Percentiles rank a stretch among this genome's conserved stretches.
Evolutionary conservation across 2,888 invertebrate genomes (phyloP).

Genomic region (Proisotoma minuta): DNA sequence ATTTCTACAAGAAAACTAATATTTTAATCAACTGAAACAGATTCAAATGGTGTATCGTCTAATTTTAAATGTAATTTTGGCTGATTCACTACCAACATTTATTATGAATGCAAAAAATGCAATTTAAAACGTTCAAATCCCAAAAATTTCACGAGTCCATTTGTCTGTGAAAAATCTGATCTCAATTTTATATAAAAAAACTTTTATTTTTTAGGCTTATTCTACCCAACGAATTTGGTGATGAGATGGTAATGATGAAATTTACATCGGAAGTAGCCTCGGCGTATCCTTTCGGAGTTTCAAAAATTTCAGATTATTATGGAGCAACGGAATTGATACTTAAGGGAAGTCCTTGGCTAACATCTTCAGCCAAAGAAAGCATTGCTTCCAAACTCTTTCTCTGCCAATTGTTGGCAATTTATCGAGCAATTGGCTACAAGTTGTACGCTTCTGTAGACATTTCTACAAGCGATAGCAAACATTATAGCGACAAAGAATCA

Average conservation of each 20-base stretch:
- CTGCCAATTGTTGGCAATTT: slow-evolving; percentile 10
- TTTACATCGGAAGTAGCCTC: neutral
- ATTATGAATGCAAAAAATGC: neutral
- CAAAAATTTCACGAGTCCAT: neutral
- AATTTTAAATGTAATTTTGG: too few relatives aligned
- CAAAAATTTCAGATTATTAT: neutral
- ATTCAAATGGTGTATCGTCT: too few relatives aligned
- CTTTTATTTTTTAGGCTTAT: neutral
- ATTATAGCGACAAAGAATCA: neutral
- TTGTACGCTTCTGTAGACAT: neutral
- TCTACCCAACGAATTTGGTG: neutral
- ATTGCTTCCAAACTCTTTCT: neutral
- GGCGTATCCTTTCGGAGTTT: neutral
- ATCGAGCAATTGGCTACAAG: slow-evolving; percentile 9
- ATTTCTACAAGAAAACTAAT: too few relatives aligned
- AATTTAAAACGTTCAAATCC: slow-evolving; percentile 15
- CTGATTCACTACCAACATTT: too few relatives aligned
- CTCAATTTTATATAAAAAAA: neutral
- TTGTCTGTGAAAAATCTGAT: neutral
- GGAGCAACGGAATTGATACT: slow-evolving; percentile 9
- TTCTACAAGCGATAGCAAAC: neutral
- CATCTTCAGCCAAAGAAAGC: neutral
- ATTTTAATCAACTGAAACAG: too few relatives aligned
- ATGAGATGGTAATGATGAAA: neutral
- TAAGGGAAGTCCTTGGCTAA: slow-evolving; percentile 9